Conservation (phyloP, 2,888 invertebrate species). For the Agonopterix subpropinquella region DNA sequence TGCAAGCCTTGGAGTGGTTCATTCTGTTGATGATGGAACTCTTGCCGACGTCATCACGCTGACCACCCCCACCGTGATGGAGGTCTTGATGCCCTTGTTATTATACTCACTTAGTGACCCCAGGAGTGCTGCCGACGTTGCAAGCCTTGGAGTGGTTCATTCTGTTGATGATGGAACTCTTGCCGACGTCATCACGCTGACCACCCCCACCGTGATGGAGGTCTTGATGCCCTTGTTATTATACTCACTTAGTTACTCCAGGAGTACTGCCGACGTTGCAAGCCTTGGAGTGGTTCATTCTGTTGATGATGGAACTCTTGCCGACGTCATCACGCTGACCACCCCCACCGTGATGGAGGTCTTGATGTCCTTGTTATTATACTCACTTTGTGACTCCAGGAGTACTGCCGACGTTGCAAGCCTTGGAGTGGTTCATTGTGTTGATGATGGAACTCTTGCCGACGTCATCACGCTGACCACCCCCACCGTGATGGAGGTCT, state of each 20-base stretch:
- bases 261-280: constrained; percentile 97
- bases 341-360: constrained; percentile 95
- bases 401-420: constrained; percentile 95
- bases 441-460: constrained; percentile 99
- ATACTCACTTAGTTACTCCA: constrained; percentile 88
- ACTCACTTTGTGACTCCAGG: constrained; percentile 94
- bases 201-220: constrained; percentile 94
- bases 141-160: constrained; percentile 95
- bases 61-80: constrained; percentile 95
- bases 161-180: constrained; percentile 99
- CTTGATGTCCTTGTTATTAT: constrained; percentile 87
- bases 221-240: constrained; percentile 91
- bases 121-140: constrained; percentile 95
- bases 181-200: constrained; percentile 99
- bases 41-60: constrained; percentile 99
- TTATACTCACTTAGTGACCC: constrained; percentile 86
- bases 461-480: constrained; percentile 98
- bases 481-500: constrained; percentile 94
- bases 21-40: constrained; percentile 98
- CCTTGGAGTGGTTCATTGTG: constrained; percentile 93
- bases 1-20: too few species aligned
- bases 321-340: constrained; percentile 98
- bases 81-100: constrained; percentile 92
- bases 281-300: constrained; percentile 92
- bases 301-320: constrained; percentile 99